Conservation (phyloP, 2,113 vertebrate genomes). For the Orycteropus afer region DNA sequence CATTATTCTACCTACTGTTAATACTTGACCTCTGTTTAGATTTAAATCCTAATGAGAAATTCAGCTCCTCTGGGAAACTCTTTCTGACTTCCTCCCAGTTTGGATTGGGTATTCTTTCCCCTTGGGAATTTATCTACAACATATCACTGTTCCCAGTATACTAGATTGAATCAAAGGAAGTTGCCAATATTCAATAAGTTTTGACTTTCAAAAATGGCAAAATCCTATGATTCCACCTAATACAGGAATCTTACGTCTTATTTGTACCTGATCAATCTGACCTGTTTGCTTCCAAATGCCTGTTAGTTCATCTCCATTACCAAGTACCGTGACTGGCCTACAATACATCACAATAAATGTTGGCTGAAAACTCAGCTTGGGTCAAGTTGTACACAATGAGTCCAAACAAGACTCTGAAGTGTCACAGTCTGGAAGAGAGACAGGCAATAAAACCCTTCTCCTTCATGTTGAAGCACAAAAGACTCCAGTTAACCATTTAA, state of each 20-base stretch:
- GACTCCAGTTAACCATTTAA: background rate
- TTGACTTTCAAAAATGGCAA: background rate
- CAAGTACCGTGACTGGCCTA: background rate
- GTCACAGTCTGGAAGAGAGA: background rate
- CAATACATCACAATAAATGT: background rate
- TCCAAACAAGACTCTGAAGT: background rate
- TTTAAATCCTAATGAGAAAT: background rate
- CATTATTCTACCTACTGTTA: background rate
- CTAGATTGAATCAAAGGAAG: background rate
- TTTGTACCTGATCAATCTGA: background rate
- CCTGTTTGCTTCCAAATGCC: background rate
- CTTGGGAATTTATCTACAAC: background rate
- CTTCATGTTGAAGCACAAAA: background rate
- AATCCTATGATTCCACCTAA: background rate
- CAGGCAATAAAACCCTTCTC: background rate
- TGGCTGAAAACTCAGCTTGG: background rate
- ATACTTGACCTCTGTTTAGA: background rate
- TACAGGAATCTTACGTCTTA: background rate
- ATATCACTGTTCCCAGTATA: background rate
- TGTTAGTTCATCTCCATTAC: background rate
- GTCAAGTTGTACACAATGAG: background rate
- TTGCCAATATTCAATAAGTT: background rate
- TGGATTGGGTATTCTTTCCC: background rate
- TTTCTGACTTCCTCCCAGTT: background rate
- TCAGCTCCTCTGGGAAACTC: background rate